These are phyloP conservation scores for Antheraea assamensis DNA, from an alignment of 2,888 invertebrate genomes.

Conservation along the genomic window DNA sequence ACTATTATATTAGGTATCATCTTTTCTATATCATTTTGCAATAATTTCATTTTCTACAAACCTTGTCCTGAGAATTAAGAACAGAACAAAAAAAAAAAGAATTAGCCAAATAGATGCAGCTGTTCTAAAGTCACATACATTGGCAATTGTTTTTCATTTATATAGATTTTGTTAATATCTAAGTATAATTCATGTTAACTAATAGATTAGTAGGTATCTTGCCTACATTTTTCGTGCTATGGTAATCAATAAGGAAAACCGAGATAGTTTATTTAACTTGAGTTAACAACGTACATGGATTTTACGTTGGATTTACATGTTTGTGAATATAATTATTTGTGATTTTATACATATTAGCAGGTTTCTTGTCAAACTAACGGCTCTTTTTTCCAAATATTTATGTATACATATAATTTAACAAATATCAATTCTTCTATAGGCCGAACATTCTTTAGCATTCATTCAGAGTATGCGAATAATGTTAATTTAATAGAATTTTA, in stretches of 20 bases:
- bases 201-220: neutral
- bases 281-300: neutral
- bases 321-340: neutral
- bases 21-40: no score
- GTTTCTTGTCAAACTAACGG: constrained; percentile 1
- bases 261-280: constrained; percentile 5
- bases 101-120: no score
- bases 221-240: neutral
- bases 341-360: neutral
- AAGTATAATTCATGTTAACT: no score
- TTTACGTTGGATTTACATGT: constrained; percentile 6
- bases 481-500: neutral
- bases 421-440: neutral
- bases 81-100: no score
- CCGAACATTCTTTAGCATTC: neutral
- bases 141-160: no score
- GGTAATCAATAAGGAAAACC: constrained; percentile 5
- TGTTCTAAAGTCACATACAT: no score
- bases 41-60: no score
- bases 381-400: constrained; percentile 1
- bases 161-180: no score
- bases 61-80: no score
- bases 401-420: neutral
- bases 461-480: neutral
- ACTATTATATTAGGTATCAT: no score